Evolutionary conservation across 1,140 invertebrate genomes (phyloP).

Genomic region (Telenomus remus): DNA sequence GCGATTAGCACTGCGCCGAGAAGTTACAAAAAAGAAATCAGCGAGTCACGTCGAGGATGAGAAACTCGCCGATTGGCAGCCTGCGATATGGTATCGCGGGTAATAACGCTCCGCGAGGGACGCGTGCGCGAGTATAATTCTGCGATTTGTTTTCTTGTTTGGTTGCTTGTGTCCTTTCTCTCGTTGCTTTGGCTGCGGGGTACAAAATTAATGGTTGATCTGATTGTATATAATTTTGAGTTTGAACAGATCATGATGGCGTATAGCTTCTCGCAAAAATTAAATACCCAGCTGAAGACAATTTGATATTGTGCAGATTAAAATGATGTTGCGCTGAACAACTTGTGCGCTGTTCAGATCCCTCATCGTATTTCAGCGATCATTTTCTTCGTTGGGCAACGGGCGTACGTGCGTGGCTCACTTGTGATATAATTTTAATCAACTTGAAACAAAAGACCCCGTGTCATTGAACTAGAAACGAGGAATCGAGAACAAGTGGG

Average conservation of each 20-base stretch:
- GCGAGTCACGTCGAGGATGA: too few relatives aligned
- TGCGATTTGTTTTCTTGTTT: constrained; percentile 14
- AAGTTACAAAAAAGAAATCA: background rate
- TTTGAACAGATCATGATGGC: background rate
- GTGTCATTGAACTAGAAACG: too few relatives aligned
- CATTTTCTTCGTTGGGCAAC: too few relatives aligned
- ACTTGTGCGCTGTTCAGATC: too few relatives aligned
- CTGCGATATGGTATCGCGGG: constrained; percentile 27
- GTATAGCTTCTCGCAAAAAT: background rate
- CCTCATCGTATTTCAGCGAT: too few relatives aligned
- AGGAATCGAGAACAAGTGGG: too few relatives aligned
- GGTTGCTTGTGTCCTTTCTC: background rate
- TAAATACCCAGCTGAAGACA: background rate
- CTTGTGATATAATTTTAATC: too few relatives aligned
- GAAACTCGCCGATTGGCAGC: too few relatives aligned
- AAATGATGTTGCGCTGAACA: too few relatives aligned
- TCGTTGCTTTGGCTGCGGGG: background rate
- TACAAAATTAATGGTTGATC: background rate
- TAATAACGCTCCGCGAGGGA: constrained; percentile 27
- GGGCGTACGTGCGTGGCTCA: too few relatives aligned
- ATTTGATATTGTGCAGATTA: too few relatives aligned
- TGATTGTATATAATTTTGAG: background rate
- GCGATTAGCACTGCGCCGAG: constrained; percentile 24
- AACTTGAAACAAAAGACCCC: too few relatives aligned
- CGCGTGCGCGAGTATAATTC: constrained; percentile 36